Percentiles rank a stretch among this genome's conserved stretches.
phyloP scores from a whole-genome alignment of 2,888 invertebrate species.

The Lutraria lutraria region DNA sequence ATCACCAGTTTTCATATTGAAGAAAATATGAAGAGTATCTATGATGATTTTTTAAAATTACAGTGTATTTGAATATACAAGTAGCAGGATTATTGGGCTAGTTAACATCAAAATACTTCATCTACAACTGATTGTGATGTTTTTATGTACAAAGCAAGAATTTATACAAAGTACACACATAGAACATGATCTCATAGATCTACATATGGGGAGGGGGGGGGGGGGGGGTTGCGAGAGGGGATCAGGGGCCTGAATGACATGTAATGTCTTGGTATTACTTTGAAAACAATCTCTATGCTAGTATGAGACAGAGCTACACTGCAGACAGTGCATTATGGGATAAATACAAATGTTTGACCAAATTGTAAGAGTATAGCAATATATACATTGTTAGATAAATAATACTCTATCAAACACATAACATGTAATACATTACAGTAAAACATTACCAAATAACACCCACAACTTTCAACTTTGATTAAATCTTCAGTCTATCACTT shows the following conservation, averaged over 20 bases:
- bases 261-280: background rate
- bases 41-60: background rate
- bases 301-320: background rate
- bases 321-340: background rate
- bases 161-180: background rate
- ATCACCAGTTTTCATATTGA: background rate
- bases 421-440: background rate
- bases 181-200: background rate
- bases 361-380: background rate
- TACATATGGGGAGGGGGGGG: background rate
- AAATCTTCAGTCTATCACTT: background rate
- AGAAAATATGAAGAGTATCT: background rate
- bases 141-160: background rate
- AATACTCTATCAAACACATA: conserved; percentile 15
- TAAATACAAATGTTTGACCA: background rate
- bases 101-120: background rate
- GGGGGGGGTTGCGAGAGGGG: too few relatives aligned
- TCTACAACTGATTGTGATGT: background rate
- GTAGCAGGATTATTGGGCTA: background rate
- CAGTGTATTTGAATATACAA: background rate
- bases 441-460: background rate
- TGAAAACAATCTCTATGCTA: background rate
- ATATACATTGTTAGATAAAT: conserved; percentile 19
- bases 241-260: background rate
- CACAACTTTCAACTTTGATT: conserved; percentile 7